Evolutionary conservation across 2,888 invertebrate species (phyloP).

Genomic region (Himalopsyche tibetana): DNA sequence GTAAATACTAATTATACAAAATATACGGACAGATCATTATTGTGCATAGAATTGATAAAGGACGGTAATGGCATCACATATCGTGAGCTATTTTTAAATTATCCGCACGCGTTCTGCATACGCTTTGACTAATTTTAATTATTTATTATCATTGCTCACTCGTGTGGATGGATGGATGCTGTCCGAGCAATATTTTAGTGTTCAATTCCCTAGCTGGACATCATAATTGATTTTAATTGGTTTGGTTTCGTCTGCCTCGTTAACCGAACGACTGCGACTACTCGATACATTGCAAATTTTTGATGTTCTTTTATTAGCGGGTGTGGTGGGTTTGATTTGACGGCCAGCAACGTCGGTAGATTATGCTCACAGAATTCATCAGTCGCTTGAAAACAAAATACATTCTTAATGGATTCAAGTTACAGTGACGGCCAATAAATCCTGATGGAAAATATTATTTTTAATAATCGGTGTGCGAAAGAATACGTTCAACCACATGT

Average conservation of each 20-base stretch:
- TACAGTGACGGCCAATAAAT: too few relatives aligned
- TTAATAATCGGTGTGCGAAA: too few relatives aligned
- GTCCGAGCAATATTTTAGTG: constrained; percentile 12
- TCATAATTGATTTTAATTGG: constrained; percentile 37
- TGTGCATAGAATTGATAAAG: not conserved
- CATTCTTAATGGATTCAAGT: too few relatives aligned
- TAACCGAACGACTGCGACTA: not conserved
- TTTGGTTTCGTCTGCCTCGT: constrained; percentile 19
- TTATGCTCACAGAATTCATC: too few relatives aligned
- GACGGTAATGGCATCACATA: not conserved
- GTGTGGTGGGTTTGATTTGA: not conserved
- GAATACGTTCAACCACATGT: too few relatives aligned
- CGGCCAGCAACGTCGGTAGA: not conserved
- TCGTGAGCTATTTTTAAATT: constrained; percentile 7
- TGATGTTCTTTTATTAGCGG: not conserved
- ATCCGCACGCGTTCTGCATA: constrained; percentile 32
- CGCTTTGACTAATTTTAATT: constrained; percentile 42
- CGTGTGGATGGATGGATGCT: not conserved
- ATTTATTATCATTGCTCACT: constrained; percentile 37
- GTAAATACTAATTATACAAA: too few relatives aligned
- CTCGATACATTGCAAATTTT: constrained; percentile 20
- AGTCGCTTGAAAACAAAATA: too few relatives aligned
- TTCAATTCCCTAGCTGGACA: constrained; percentile 36
- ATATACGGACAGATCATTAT: not conserved
- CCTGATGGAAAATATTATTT: too few relatives aligned